Percentiles rank a stretch among this genome's conserved stretches.
Conservation (phyloP, 2,888 invertebrate genomes). For the Pimpla rufipes region DNA sequence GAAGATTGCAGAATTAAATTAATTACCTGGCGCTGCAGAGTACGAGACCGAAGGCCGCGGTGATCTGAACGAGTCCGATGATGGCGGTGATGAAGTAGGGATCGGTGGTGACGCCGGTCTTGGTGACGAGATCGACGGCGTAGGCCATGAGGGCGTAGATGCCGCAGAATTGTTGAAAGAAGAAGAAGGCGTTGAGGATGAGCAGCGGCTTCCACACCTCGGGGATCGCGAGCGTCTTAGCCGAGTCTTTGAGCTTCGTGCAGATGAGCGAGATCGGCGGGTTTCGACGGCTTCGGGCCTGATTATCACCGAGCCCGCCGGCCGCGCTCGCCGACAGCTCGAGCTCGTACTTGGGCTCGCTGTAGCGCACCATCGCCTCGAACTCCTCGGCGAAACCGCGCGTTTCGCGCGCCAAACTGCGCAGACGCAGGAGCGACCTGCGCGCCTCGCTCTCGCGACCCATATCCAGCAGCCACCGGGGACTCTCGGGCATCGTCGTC, state of each 20-base stretch:
- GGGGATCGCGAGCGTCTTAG: slow-evolving; percentile 54
- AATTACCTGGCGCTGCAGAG: slow-evolving; percentile 69
- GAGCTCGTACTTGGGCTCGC: slow-evolving; percentile 52
- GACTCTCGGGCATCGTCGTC: slow-evolving; percentile 86
- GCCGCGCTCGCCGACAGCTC: slow-evolving; percentile 38
- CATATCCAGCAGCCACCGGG: slow-evolving; percentile 85
- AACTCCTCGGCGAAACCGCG: slow-evolving; percentile 71
- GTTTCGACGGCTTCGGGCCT: neutral
- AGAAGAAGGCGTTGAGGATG: slow-evolving; percentile 70
- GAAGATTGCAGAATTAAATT: no score
- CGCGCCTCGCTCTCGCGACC: slow-evolving; percentile 85
- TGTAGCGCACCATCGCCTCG: slow-evolving; percentile 68
- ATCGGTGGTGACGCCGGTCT: slow-evolving; percentile 66
- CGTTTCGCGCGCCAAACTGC: slow-evolving; percentile 76
- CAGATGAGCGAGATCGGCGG: slow-evolving; percentile 2
- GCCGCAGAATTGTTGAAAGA: slow-evolving; percentile 74
- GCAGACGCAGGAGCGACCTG: slow-evolving; percentile 81
- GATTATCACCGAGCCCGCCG: neutral
- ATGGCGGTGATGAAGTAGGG: slow-evolving; percentile 71
- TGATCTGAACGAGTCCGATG: slow-evolving; percentile 70
- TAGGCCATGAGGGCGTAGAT: slow-evolving; percentile 72
- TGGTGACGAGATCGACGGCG: slow-evolving; percentile 69
- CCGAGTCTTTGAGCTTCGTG: slow-evolving; percentile 52
- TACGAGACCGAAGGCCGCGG: slow-evolving; percentile 55
- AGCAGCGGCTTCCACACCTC: slow-evolving; percentile 75